Evolutionary conservation across 2,113 vertebrate species (phyloP).

Genomic region (Semnornis frantzii): DNA sequence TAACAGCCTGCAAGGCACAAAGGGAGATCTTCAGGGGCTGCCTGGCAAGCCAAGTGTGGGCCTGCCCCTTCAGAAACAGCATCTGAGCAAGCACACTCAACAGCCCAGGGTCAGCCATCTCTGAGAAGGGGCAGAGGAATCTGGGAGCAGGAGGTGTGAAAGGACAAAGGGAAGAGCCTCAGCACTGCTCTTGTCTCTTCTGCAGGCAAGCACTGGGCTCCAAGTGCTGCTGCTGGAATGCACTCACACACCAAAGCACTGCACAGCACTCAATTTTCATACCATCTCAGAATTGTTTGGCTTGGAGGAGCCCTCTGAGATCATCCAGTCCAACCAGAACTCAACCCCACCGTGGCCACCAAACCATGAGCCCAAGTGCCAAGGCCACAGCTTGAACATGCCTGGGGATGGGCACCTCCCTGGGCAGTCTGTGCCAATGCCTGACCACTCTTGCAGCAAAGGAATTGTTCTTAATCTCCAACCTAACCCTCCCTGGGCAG

Average conservation of each 20-base stretch:
- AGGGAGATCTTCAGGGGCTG: not conserved
- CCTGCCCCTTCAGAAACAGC: not conserved
- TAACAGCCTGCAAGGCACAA: conserved; percentile 85
- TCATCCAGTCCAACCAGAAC: too few species aligned
- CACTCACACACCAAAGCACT: not conserved
- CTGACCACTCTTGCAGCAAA: too few species aligned
- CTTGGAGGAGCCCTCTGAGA: too few species aligned
- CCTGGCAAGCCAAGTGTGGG: fast-evolving
- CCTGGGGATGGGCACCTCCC: too few species aligned
- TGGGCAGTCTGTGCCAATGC: too few species aligned
- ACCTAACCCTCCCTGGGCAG: too few species aligned
- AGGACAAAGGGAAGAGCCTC: not conserved
- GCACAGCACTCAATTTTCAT: too few species aligned
- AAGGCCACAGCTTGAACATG: too few species aligned
- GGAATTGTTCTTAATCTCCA: too few species aligned
- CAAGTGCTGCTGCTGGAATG: not conserved
- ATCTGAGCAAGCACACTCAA: not conserved
- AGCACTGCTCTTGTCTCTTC: not conserved
- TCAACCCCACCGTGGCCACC: too few species aligned
- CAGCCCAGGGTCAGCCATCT: not conserved
- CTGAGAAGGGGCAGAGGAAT: not conserved
- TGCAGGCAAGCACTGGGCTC: not conserved
- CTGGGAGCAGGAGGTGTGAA: not conserved
- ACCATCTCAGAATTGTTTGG: too few species aligned
- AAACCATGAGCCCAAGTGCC: too few species aligned